phyloP scores from a whole-genome alignment of 2,888 invertebrate species.

The Lepidocyrtoides sp. region DNA sequence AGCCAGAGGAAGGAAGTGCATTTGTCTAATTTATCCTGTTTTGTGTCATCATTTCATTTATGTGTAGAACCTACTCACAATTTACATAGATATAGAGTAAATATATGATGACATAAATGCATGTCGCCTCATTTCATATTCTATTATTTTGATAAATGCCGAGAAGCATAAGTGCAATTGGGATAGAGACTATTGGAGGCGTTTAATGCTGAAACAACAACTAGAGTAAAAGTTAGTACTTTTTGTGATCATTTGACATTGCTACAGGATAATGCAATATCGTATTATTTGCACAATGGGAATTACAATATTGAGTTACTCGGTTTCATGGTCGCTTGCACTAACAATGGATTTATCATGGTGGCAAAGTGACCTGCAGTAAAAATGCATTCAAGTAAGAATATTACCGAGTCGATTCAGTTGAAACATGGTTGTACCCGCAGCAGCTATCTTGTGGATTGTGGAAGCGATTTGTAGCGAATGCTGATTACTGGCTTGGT shows the following conservation, averaged over 20 bases:
- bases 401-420: no score
- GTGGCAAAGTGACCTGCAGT: no score
- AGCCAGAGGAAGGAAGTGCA: constrained; percentile 51
- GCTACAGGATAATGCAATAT: not conserved
- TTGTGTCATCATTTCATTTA: constrained; percentile 38
- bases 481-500: no score
- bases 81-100: not conserved
- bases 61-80: not conserved
- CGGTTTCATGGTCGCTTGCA: not conserved
- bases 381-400: no score
- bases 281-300: not conserved
- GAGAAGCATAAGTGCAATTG: not conserved
- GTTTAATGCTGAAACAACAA: not conserved
- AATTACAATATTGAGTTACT: no score
- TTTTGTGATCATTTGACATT: not conserved
- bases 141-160: constrained; percentile 62
- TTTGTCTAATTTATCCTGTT: constrained; percentile 69
- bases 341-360: no score
- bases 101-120: constrained; percentile 43
- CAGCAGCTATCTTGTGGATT: no score
- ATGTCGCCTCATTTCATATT: constrained; percentile 69
- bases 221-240: not conserved
- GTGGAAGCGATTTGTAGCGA: no score
- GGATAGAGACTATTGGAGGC: not conserved
- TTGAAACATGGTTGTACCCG: no score